Conservation (phyloP, 2,888 invertebrate genomes). For the Boloria selene region DNA sequence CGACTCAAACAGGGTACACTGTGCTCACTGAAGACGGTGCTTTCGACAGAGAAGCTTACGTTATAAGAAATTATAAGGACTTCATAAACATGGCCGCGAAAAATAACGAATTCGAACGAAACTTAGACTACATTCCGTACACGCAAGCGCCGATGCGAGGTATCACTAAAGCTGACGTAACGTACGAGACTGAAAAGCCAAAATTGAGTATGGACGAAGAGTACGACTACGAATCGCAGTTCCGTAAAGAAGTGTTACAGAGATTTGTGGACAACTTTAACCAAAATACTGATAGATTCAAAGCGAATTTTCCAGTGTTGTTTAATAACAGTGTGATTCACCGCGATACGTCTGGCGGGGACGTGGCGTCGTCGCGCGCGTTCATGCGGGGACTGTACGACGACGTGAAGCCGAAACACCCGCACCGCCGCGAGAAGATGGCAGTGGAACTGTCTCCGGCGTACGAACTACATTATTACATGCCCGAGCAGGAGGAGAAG, state of each 20-base stretch:
- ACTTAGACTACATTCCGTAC: constrained; percentile 45
- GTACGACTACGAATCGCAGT: constrained; percentile 62
- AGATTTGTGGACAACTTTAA: constrained; percentile 70
- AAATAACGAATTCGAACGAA: constrained; percentile 53
- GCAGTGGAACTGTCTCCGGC: constrained; percentile 67
- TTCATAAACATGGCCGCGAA: constrained; percentile 59
- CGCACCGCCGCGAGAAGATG: constrained; percentile 54
- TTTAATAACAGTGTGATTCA: constrained; percentile 69
- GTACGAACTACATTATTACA: constrained; percentile 74
- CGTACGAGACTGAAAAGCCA: constrained; percentile 38
- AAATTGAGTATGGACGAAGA: constrained; percentile 47
- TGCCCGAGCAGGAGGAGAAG: constrained; percentile 70
- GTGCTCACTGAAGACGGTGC: constrained; percentile 46
- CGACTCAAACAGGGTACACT: constrained; percentile 42
- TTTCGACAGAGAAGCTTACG: constrained; percentile 59
- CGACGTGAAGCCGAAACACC: constrained; percentile 13
- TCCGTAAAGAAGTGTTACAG: constrained; percentile 60
- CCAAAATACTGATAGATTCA: constrained; percentile 64
- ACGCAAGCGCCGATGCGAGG: constrained; percentile 50
- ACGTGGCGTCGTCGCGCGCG: constrained; percentile 55
- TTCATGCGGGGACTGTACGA: constrained; percentile 50
- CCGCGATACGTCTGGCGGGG: constrained; percentile 43
- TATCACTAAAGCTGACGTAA: constrained; percentile 46
- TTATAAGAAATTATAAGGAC: constrained; percentile 66
- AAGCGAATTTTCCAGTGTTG: constrained; percentile 65